Base-by-base conservation (phyloP, 1,140 invertebrate genomes). In the Lordiphosa mommai region DNA sequence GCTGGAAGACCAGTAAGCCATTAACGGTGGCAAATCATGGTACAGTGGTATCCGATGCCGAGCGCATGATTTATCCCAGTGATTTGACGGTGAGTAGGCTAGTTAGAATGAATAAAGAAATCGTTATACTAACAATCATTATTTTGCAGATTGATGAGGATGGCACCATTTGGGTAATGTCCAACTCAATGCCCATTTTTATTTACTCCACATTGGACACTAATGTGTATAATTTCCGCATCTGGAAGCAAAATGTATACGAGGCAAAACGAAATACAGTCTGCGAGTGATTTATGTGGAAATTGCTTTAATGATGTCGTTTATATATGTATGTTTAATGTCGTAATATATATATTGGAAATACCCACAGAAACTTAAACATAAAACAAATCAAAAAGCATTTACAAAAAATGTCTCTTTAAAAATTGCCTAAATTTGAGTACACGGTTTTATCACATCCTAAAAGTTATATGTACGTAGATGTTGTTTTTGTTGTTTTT, bases 31-130 rank as follows among this genome's bases (percentile, higher is more conserved):
- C 90, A 7, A 93, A 92, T 74, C 87, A 94, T 16, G 92, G 89
- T 1, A 88, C 91, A 6, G 72, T 95, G 1, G 92, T 90, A 0
- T 85, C 91, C 52, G 91, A 95, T 68, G 88, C 88, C 4, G 67
- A 88, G 33, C 89, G 74, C 1, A 89, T 95, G 61, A 92, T 94
- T 63, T 95, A 95, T 89, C 93, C 94, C 23, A 88, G 88, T 68
- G 88, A 89, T 55, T 64, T 89, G 41, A 84, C 77, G 52, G 88
- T 89, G 2, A 66, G 82, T 51, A 13, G n/a, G 8, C 7, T 20
- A 38, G 3, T 12, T 12, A 4, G 30, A 10, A 4, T 17, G n/a
- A 43, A 27, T 20, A n/a, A 29, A 34, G 0, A 32, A 12, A 10
- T 23, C 23, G 23, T 29, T 3, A 2, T 7, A 29, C 13, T 8